Percentiles rank a stretch among this genome's conserved stretches.
Conservation (phyloP, 2,888 invertebrate species). For the Dichetophora obliterata region DNA sequence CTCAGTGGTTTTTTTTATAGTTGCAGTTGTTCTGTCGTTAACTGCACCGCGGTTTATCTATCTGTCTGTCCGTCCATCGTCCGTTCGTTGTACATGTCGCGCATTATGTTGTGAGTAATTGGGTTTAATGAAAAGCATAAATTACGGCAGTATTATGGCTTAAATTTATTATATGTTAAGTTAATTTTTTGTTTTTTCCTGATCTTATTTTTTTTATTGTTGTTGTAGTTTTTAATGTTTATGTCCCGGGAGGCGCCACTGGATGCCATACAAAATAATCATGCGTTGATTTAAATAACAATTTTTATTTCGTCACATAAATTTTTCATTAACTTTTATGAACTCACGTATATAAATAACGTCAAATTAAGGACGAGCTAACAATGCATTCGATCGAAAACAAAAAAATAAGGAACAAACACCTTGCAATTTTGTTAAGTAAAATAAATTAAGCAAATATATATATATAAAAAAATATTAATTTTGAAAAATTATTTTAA, state of each 20-base stretch:
- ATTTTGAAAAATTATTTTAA: too few relatives aligned
- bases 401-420: not conserved
- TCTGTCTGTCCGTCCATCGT: not conserved
- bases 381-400: too few relatives aligned
- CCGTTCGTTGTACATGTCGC: conserved; percentile 11
- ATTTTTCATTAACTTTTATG: conserved; percentile 27
- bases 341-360: conserved; percentile 17
- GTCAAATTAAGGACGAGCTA: not conserved
- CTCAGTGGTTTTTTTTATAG: not conserved
- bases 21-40: not conserved
- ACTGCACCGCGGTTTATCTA: not conserved
- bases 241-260: not conserved
- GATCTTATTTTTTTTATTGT: not conserved
- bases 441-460: not conserved
- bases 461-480: too few relatives aligned
- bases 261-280: not conserved
- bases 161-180: conserved; percentile 23
- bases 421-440: not conserved
- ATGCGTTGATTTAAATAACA: conserved; percentile 11
- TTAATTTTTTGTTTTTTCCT: conserved; percentile 4
- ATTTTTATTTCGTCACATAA: not conserved
- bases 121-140: conserved; percentile 22
- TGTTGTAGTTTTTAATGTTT: not conserved
- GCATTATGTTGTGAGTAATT: conserved; percentile 26
- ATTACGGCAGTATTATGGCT: conserved; percentile 14